Evolutionary conservation across 2,888 invertebrate species (phyloP), one percentile per base, ranked within the genome.

Genomic region (Galeopsomyia nigrocyanea): DNA sequence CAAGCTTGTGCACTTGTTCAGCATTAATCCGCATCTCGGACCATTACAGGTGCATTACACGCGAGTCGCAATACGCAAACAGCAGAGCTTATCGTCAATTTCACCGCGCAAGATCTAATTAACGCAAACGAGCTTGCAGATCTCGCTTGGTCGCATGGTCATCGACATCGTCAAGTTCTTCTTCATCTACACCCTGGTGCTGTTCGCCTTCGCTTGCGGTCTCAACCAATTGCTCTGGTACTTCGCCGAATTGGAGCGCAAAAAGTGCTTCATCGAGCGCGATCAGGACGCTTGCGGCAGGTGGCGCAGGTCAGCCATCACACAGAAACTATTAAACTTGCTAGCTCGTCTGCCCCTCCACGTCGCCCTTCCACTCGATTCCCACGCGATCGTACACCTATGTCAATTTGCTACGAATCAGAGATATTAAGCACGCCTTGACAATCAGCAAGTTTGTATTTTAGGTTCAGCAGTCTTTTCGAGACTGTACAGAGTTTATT

Each of bases 401-500:
- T 10, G 39, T 26, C 5, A 39, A 13, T 10, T 39, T 9, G 39
- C 7, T 1, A 10, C 39, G 39, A 13, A 39, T 10, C 1, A 39
- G 39, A 39, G 13, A n/a, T n/a, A n/a, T n/a, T n/a, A n/a, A n/a
- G n/a, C n/a, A n/a, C n/a, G n/a, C n/a, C n/a, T n/a, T n/a, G n/a
- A n/a, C n/a, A n/a, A n/a, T n/a, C n/a, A n/a, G n/a, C n/a, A n/a
- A n/a, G n/a, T n/a, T n/a, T n/a, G n/a, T 39, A 39, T 39, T 39
- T 39, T 10, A 83, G 83, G 56, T 85, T 85, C 69, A 84, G 84
- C 87, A 97, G 96, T 84, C 90, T 98, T 26, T 98, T 97, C 86
- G 97, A 98, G 88, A 94, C 97, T 1, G 94, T 96, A 0, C 98
- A 98, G 85, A 97, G 97, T 5, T 89, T 98, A 7, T 98, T 97